Evolutionary conservation across 1,140 invertebrate species (phyloP).

Genomic region (Formica selysi): DNA sequence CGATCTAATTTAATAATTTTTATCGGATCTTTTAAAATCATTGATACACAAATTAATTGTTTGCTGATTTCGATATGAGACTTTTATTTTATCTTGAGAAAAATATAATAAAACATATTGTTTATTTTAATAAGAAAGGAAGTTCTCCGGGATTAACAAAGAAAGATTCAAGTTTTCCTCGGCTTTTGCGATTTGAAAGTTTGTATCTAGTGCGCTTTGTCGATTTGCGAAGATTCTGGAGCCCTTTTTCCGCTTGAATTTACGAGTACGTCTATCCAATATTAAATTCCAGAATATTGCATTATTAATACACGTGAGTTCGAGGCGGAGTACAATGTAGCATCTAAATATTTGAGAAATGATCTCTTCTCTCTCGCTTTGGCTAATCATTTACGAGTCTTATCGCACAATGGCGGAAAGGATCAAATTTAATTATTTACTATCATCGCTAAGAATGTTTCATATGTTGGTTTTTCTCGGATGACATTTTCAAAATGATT

Average conservation of each 20-base stretch:
- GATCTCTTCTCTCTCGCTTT: not conserved
- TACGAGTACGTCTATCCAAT: slow-evolving; percentile 63
- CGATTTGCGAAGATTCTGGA: slow-evolving; percentile 31
- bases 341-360: slow-evolving; percentile 8
- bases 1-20: not conserved
- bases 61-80: not conserved
- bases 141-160: not conserved
- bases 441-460: not conserved
- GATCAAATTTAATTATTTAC: not conserved
- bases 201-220: not conserved
- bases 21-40: not conserved
- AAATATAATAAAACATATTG: not conserved
- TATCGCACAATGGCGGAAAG: not conserved
- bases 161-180: not conserved
- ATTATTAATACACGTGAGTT: slow-evolving; percentile 28
- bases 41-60: not conserved
- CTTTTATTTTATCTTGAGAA: not conserved
- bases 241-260: slow-evolving; percentile 54
- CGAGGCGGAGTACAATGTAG: slow-evolving; percentile 26
- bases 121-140: not conserved
- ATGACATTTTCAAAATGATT: not conserved
- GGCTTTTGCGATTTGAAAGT: slow-evolving; percentile 29
- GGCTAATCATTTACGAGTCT: not conserved
- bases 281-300: slow-evolving; percentile 68
- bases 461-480: not conserved